Base-by-base conservation (phyloP, 2,797 vertebrate genomes). In the Labeo calbasu region DNA sequence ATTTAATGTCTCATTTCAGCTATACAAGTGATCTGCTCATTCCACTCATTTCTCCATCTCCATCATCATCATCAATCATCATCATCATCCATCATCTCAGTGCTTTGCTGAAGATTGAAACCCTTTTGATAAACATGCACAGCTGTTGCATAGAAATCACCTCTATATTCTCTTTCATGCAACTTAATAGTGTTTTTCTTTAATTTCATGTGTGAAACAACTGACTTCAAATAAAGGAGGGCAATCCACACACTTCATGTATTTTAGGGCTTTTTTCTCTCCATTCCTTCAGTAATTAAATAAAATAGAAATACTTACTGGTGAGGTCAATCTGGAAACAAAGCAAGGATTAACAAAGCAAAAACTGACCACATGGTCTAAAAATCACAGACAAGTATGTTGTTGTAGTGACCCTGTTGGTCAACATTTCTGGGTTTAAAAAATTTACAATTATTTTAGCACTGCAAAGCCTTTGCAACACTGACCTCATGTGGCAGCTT, bases 41-140 rank as follows among this genome's bases (percentile, higher is more conserved):
- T 86, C 69, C 79, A 79, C 81, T 83, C 80, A 77, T 55, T 77
- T 83, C 82, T 69, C 65, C 71, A 85, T 86, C 61, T 70, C 79
- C 79, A 86, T 83, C 28, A 81, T 79, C 63, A 40, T 40, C 65
- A 21, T 1, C n/a, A 23, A 63, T 66, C 70, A 73, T 69, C 59
- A 71, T 71, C 73, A 75, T 79, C 81, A 71, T 61, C 46, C 77
- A 81, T 46, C 9, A 82, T 59, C 83, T 81, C 87, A 86, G 84
- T 85, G 82, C 75, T 76, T 87, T 77, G 85, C 81, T 77, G 79
- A 86, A 86, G 84, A 71, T 81, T 83, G 82, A 82, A 85, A 87
- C 87, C 89, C 86, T 85, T 89, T 90, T 87, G 85, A 90, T 87
- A 88, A 90, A 90, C 89, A 90, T 90, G 89, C 89, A 90, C 89